These are phyloP conservation scores for Martes martes DNA, from an alignment of 2,113 vertebrate species.

Conservation along the genomic window DNA sequence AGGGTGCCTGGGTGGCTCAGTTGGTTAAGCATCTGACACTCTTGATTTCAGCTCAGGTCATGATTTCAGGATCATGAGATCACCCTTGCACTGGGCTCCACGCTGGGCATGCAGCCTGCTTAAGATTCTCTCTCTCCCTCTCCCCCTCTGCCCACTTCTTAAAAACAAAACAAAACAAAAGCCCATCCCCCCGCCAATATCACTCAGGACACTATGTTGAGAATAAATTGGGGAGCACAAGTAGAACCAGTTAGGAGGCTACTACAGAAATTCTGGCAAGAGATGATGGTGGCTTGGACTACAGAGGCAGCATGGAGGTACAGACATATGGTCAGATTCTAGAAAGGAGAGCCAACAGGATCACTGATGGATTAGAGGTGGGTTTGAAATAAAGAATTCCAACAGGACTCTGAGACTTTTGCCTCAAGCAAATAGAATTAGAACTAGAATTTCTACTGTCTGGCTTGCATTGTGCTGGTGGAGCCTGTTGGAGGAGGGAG, in stretches of 20 bases:
- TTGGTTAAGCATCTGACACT: background rate
- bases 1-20: background rate
- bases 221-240: background rate
- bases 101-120: background rate
- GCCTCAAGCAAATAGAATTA: background rate
- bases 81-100: background rate
- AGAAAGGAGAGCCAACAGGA: background rate
- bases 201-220: background rate
- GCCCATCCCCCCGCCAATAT: no score
- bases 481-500: background rate
- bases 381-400: background rate
- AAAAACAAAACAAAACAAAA: background rate
- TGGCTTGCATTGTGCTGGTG: background rate
- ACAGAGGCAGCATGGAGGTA: background rate
- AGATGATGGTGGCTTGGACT: background rate
- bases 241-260: background rate
- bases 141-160: background rate
- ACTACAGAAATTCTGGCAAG: background rate
- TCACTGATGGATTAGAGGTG: background rate
- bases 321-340: background rate
- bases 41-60: background rate
- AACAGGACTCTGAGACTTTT: background rate
- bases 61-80: background rate
- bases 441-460: background rate
- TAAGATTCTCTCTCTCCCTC: background rate